Conservation (phyloP, 2,113 vertebrate genomes). For the Carollia perspicillata region DNA sequence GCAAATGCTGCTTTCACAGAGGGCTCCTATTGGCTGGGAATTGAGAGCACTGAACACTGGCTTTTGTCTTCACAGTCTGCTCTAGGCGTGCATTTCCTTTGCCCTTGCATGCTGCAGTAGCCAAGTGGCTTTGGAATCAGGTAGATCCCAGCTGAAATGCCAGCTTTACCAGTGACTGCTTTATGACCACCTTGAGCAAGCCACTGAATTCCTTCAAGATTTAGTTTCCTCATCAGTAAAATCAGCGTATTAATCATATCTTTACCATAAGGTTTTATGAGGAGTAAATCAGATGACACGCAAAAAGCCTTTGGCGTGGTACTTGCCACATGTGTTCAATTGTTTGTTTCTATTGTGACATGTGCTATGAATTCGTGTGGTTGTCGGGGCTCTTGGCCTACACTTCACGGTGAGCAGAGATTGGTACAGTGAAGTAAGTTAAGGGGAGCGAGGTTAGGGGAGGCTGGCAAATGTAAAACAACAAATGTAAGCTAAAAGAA, state of each 20-base stretch:
- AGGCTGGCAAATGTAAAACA: neutral
- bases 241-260: neutral
- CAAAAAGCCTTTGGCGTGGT: neutral
- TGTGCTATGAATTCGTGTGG: neutral
- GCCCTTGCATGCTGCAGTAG: neutral
- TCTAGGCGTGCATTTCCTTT: neutral
- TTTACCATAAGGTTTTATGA: slow-evolving; percentile 6
- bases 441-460: neutral
- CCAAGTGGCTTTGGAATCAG: neutral
- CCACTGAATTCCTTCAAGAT: neutral
- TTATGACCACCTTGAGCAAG: neutral
- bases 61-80: neutral
- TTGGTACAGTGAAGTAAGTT: neutral
- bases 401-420: neutral
- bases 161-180: neutral
- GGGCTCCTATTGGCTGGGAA: neutral
- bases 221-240: neutral
- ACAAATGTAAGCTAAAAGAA: slow-evolving; percentile 1
- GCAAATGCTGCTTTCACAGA: neutral
- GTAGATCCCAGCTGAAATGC: neutral
- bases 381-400: neutral
- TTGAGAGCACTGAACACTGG: neutral
- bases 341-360: neutral
- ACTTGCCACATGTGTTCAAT: neutral
- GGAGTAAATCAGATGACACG: slow-evolving; percentile 1